Percentiles rank a stretch among this genome's conserved stretches.
These are phyloP conservation scores for Bergia sp. DNA, from an alignment of 92 coral and sea anemone species.

Conservation along the genomic window DNA sequence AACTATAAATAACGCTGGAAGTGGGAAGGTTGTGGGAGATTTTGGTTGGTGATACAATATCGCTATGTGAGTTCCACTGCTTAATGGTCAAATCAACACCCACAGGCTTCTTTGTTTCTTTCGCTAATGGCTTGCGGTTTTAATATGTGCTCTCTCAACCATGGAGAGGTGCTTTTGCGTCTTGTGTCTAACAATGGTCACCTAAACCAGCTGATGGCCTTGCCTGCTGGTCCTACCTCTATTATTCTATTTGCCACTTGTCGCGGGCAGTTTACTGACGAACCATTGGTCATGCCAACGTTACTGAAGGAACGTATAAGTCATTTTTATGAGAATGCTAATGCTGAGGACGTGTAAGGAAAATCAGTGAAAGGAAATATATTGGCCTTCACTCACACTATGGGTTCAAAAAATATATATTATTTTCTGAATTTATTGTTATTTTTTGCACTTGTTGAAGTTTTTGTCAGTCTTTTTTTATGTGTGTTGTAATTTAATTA, in stretches of 20 bases:
- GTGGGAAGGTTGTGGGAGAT: not conserved
- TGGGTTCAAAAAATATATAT: too few species aligned
- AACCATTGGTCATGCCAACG: not conserved
- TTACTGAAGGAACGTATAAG: not conserved
- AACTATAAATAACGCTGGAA: constrained; percentile 5
- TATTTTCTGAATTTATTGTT: too few species aligned
- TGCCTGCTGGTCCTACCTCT: not conserved
- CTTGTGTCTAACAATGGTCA: not conserved
- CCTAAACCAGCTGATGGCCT: not conserved
- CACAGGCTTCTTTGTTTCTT: constrained; percentile 21
- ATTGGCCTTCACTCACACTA: not conserved
- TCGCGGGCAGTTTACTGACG: not conserved
- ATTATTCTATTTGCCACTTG: not conserved
- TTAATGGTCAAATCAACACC: constrained; percentile 7
- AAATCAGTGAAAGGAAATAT: too few species aligned
- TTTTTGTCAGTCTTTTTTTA: too few species aligned
- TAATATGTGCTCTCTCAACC: constrained; percentile 15
- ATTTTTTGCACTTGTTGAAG: too few species aligned
- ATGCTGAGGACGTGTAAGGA: not conserved
- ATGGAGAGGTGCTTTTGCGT: not conserved
- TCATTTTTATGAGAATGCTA: not conserved
- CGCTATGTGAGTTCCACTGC: constrained; percentile 12
- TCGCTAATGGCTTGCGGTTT: constrained; percentile 10
- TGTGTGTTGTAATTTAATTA: too few species aligned
- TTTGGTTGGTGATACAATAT: constrained; percentile 20